A percentile compares a stretch with the other conserved stretches of the same genome.
Evolutionary conservation across 2,113 vertebrate genomes (phyloP).

Genomic region (Pongo abelii): DNA sequence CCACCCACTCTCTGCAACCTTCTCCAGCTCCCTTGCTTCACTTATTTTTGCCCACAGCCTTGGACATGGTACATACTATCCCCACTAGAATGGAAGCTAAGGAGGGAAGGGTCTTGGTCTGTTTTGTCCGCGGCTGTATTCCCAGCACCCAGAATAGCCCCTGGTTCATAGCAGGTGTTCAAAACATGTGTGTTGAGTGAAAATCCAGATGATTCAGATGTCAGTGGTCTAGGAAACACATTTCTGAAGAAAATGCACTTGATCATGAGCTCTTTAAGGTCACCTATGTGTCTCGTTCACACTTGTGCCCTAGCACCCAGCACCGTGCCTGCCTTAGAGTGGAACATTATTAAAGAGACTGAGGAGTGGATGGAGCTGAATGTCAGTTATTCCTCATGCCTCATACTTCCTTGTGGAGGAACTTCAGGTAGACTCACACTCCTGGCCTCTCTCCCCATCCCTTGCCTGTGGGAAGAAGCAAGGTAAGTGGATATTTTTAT

Average conservation of each 20-base stretch:
- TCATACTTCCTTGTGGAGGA: not conserved
- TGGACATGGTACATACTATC: fast-evolving
- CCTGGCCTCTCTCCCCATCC: not conserved
- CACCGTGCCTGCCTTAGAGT: not conserved
- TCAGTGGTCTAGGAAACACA: not conserved
- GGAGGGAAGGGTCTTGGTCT: not conserved
- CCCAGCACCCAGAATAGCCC: not conserved
- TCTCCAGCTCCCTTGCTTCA: not conserved
- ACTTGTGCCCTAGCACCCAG: not conserved
- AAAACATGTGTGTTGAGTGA: not conserved
- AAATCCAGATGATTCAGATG: not conserved
- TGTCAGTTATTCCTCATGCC: not conserved
- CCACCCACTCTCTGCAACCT: not conserved
- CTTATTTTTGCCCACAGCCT: not conserved
- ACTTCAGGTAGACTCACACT: not conserved
- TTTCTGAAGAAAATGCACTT: not conserved
- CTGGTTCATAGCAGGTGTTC: not conserved
- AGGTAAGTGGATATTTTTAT: not conserved
- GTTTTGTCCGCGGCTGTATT: not conserved
- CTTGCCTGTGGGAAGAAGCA: not conserved
- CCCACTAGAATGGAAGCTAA: not conserved
- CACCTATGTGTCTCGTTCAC: not conserved
- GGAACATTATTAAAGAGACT: not conserved
- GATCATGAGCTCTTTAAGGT: not conserved
- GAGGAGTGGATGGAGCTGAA: not conserved